Evolutionary conservation across 1,140 invertebrate genomes (phyloP).

Genomic region (Macrotrachela quadricornifera): DNA sequence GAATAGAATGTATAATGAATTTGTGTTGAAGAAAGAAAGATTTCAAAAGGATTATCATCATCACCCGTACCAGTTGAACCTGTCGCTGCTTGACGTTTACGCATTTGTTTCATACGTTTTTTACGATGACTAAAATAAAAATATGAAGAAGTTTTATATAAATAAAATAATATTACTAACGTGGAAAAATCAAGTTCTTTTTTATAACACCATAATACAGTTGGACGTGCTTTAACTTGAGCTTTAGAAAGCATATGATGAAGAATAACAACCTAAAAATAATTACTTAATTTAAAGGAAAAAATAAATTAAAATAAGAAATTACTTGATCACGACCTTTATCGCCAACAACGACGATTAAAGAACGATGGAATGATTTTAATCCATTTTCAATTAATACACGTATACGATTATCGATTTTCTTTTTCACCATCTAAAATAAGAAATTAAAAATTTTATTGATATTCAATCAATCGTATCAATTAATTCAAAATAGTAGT

Average conservation of each 20-base stretch:
- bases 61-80: constrained; percentile 56
- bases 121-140: constrained; percentile 53
- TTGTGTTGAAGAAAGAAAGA: constrained; percentile 81
- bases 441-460: neutral
- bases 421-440: constrained; percentile 39
- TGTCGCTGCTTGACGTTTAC: constrained; percentile 58
- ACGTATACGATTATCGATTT: constrained; percentile 84
- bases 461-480: no score
- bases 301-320: no score
- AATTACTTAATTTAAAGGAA: no score
- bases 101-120: constrained; percentile 64
- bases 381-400: constrained; percentile 93
- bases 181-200: constrained; percentile 78
- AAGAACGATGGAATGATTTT: constrained; percentile 54
- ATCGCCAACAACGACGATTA: constrained; percentile 85
- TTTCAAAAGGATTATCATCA: constrained; percentile 87
- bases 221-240: constrained; percentile 62
- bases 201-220: constrained; percentile 94
- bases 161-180: constrained; percentile 27
- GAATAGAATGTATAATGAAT: constrained; percentile 48
- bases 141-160: constrained; percentile 1
- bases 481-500: no score
- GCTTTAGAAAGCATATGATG: constrained; percentile 93
- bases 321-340: constrained; percentile 64
- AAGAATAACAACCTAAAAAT: constrained; percentile 52